Evolutionary conservation across 2,888 invertebrate genomes (phyloP).

Genomic region (Drosophila neotestacea): DNA sequence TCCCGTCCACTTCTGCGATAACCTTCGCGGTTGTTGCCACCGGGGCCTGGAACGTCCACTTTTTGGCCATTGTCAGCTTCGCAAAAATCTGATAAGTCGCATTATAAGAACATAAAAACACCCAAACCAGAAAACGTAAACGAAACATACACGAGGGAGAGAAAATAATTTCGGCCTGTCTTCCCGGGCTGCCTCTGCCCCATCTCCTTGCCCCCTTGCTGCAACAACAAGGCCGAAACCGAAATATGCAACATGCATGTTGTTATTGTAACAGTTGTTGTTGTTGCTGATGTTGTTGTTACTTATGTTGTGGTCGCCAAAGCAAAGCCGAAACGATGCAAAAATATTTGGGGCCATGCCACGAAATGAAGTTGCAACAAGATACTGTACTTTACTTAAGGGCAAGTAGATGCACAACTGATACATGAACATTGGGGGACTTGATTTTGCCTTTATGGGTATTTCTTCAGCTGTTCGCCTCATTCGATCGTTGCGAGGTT

Average conservation of each 20-base stretch:
- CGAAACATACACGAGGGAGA: conserved; percentile 68
- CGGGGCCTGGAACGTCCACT: conserved; percentile 55
- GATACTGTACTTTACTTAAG: conserved; percentile 82
- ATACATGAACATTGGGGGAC: conserved; percentile 64
- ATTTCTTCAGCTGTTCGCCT: conserved; percentile 44
- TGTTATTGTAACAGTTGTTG: conserved; percentile 46
- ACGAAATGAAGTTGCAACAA: conserved; percentile 81
- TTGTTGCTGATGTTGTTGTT: conserved; percentile 29
- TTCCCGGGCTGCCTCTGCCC: neutral
- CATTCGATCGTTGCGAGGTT: conserved; percentile 42
- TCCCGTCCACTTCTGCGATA: conserved; percentile 38
- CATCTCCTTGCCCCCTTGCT: conserved; percentile 5
- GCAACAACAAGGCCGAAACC: conserved; percentile 69
- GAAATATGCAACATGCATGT: conserved; percentile 78
- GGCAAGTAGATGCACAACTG: conserved; percentile 81
- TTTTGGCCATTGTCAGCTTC: conserved; percentile 79
- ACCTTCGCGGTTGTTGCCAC: conserved; percentile 70
- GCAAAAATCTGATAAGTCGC: conserved; percentile 80
- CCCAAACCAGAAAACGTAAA: conserved; percentile 71
- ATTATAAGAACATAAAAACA: conserved; percentile 83
- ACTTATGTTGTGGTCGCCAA: conserved; percentile 62
- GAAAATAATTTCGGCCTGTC: conserved; percentile 70
- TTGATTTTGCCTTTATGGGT: conserved; percentile 64
- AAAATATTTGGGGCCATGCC: conserved; percentile 78
- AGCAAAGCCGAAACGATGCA: conserved; percentile 50